Evolutionary conservation across 2,113 vertebrate genomes (phyloP), one percentile per base, ranked within the genome.

Genomic region (Tor tambroides): DNA sequence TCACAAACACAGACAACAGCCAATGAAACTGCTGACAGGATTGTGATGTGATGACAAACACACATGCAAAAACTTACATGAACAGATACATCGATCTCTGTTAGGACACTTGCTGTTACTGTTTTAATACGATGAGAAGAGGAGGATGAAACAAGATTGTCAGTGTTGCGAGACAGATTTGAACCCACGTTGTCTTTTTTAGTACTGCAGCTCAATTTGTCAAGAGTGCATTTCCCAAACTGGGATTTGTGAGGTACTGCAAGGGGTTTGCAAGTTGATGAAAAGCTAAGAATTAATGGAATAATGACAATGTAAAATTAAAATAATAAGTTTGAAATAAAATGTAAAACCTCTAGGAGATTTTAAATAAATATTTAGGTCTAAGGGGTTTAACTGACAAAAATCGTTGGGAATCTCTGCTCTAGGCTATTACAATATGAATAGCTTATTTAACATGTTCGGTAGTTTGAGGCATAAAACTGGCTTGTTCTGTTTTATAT

Each of bases 1-100:
- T 81, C n/a, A 30, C n/a, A 80, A 80, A 46, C n/a, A 17, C 8
- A 28, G 38, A 65, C 79, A 81, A 14, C 59, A 41, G 35, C 35
- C 54, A 75, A 46, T 4, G 14, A 38, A 38, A 61, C 21, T 3
- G 32, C 78, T 80, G 19, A 26, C 51, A 80, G 21, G 54, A 41
- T 32, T 80, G 54, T 56, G 49, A 78, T 54, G 19, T 32, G 9
- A 41, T 35, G 71, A 74, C 21, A 21, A 6, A 15, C 46, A 19
- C 46, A 43, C 15, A 30, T 9, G 17, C 43, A 38, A 15, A 80
- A 19, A 78, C n/a, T 23, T 43, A 69, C 30, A 79, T 26, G 54
- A 35, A 79, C 59, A 56, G 61, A 54, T 7, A 69, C 43, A 21
- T n/a, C 6, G 19, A 32, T 2, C 41, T 43, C 38, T 75, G 32